Evolutionary conservation across 1,140 invertebrate species (phyloP), one percentile per base, ranked within the genome.

Genomic region (Aphelinus atriplicis): DNA sequence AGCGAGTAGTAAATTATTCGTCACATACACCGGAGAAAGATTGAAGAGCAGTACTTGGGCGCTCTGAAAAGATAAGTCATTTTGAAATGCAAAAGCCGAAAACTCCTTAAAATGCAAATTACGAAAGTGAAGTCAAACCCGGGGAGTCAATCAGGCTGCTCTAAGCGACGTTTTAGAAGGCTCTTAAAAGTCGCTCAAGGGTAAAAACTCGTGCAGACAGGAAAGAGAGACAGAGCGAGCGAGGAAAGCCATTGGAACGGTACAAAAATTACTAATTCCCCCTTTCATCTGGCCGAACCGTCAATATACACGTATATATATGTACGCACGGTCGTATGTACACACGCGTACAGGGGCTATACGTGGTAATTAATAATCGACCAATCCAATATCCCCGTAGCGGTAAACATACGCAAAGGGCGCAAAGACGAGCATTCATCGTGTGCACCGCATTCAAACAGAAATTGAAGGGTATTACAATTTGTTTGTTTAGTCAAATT

Each of bases 61-160:
- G 26, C 26, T 26, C 26, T 26, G 1, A n/a, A n/a, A 51, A 60
- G 46, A 50, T 1, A 55, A 58, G 26, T 48, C 51, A 58, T 70
- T 75, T 70, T 51, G 47, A 64, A 60, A 75, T 71, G 67, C 53
- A 75, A 75, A 75, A 64, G 55, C 55, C 51, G 26, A 75, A 71
- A 75, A 75, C 46, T 71, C 55, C 68, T 75, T 66, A 71, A 75
- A 65, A 75, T 75, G 68, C 56, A 70, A 71, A 75, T 75, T 48
- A 51, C 48, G n/a, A 73, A 51, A 73, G 71, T 65, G 46, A 73
- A 65, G 46, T 73, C 53, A 55, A 7, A 56, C n/a, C 26, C 56
- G 43, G 7, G 26, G 55, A 71, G 67, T 70, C 73, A 70, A 70
- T 75, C 73, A 70, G 55, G 42, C 53, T 58, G 26, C 48, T 71